A percentile compares a stretch with the other conserved stretches of the same genome.
Conservation (phyloP, 2,797 vertebrate species). For the Caiman crocodilus region DNA sequence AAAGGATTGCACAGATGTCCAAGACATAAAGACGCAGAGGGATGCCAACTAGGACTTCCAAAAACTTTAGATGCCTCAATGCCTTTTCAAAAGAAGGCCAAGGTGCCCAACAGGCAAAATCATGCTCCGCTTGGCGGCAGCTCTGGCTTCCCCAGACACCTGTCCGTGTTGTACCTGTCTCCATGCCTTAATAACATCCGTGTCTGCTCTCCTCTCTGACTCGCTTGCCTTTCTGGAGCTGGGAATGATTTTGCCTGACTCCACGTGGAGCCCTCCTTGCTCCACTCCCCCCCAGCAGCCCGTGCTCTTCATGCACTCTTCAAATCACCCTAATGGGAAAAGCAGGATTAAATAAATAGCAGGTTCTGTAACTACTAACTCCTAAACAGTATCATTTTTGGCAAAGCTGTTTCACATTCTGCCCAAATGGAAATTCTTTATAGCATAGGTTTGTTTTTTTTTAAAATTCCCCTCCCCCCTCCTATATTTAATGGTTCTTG, state of each 20-base stretch:
- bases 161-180: neutral
- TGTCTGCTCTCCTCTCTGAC: neutral
- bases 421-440: constrained; percentile 41
- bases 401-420: constrained; percentile 22
- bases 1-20: too few relatives aligned
- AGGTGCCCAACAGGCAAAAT: neutral
- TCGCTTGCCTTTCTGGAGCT: neutral
- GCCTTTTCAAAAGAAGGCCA: neutral
- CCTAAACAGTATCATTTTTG: neutral
- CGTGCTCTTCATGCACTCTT: rapidly evolving
- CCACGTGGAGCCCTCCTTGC: rapidly evolving
- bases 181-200: neutral
- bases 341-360: constrained; percentile 2
- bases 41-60: too few relatives aligned
- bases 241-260: neutral
- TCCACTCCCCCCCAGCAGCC: rapidly evolving
- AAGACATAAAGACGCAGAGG: too few relatives aligned
- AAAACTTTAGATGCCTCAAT: neutral
- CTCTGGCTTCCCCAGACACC: neutral
- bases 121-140: neutral
- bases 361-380: neutral
- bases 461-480: neutral
- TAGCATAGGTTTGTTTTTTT: neutral
- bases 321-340: neutral
- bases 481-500: neutral